Evolutionary conservation across 1,140 invertebrate species (phyloP).

Genomic region (Kradibia gibbosae): DNA sequence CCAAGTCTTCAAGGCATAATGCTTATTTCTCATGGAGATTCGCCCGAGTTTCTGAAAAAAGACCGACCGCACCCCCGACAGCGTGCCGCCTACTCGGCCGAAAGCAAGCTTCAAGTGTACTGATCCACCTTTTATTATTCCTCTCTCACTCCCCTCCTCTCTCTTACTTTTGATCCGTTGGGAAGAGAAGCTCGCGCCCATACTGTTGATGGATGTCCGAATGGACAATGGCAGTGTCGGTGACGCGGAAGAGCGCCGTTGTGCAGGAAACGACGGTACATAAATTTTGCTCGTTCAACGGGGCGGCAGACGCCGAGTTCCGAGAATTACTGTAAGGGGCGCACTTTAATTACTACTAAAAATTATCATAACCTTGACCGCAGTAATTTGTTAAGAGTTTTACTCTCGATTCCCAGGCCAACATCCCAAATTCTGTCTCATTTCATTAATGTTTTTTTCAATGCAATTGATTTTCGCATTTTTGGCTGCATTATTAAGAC

Average conservation of each 20-base stretch:
- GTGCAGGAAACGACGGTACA: constrained; percentile 9
- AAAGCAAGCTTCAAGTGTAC: background rate
- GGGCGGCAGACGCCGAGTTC: background rate
- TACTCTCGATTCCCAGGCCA: background rate
- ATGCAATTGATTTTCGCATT: too few species aligned
- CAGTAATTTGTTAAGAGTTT: background rate
- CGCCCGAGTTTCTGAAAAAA: constrained; percentile 24
- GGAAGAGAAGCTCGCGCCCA: background rate
- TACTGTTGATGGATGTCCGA: constrained; percentile 34
- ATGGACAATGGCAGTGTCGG: constrained; percentile 5
- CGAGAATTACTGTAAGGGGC: background rate
- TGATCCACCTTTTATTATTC: background rate
- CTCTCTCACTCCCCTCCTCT: background rate
- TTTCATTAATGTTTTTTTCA: too few species aligned
- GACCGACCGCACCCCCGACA: constrained; percentile 12
- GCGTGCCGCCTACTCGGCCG: background rate
- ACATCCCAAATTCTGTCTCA: background rate
- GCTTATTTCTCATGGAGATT: constrained; percentile 49
- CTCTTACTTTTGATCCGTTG: background rate
- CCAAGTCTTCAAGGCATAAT: background rate
- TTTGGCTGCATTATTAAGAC: too few species aligned
- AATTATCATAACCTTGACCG: background rate
- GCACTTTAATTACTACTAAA: background rate
- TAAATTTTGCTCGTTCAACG: background rate
- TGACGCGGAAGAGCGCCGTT: constrained; percentile 14